Base-by-base conservation (phyloP, 1,140 invertebrate genomes). In the Caenorhabditis inopinata region DNA sequence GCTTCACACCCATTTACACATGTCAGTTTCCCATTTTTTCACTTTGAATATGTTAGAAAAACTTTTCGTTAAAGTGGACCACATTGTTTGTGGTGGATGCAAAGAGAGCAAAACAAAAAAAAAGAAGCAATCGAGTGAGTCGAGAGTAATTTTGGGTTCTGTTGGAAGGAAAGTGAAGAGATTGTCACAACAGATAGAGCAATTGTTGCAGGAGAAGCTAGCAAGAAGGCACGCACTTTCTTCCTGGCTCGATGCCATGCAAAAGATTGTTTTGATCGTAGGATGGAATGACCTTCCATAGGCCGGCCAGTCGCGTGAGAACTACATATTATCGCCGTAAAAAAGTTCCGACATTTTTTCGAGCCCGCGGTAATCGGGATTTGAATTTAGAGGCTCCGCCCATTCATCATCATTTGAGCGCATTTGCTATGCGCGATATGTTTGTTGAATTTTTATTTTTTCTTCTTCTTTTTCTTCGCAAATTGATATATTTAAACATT, bases 161-260 rank as follows among this genome's bases (percentile, higher is more conserved):
- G 11, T 58, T 29, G 27, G n/a, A 32, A 21, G 23, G 23, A 32
- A 32, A 6, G n/a, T 16, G 32, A 68, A 38, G 23, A 68, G 58
- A 68, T 68, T 68, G 58, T 68, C 58, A 68, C 58, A 68, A 68
- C 58, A 68, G 58, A 68, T 68, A 68, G 23, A 68, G 38, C 58
- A 68, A 68, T 68, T 68, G 58, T 68, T 68, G 58, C 58, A 29
- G 2, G 32, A 38, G 7, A 12, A 68, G n/a, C 18, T 38, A 21
- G n/a, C 7, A 23, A 38, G n/a, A 38, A 21, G 2, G 23, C 49
- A 58, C 29, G 32, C 29, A 58, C 11, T 58, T 16, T 51, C n/a
- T 18, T 18, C 9, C 4, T 18, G 49, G 38, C 38, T 42, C 38
- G 38, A 42, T n/a, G n/a, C n/a, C n/a, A n/a, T n/a, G n/a, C n/a